These are phyloP conservation scores for Euborellia annulipes DNA, from an alignment of 1,140 invertebrate genomes.

Conservation along the genomic window DNA sequence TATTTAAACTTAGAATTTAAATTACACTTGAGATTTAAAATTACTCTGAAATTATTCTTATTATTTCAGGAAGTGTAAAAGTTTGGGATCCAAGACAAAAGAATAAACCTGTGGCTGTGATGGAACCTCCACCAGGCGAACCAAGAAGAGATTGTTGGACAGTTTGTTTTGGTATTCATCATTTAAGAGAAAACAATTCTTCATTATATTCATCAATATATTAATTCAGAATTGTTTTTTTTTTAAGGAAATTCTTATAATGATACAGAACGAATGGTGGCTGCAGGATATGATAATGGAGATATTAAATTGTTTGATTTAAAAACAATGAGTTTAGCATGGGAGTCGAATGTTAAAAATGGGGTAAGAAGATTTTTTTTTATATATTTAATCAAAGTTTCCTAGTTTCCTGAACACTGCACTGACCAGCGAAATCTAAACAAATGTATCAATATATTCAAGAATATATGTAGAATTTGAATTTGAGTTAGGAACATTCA, in stretches of 20 bases:
- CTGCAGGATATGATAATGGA: conserved; percentile 91
- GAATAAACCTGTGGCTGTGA: conserved; percentile 71
- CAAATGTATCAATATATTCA: too few species aligned
- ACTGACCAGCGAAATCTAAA: too few species aligned
- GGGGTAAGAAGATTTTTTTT: conserved; percentile 62
- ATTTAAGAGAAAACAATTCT: too few species aligned
- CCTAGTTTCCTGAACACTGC: background rate
- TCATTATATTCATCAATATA: too few species aligned
- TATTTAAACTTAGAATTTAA: too few species aligned
- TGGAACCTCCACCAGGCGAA: conserved; percentile 51
- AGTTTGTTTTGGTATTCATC: conserved; percentile 63
- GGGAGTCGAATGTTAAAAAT: conserved; percentile 89
- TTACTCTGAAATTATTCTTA: too few species aligned
- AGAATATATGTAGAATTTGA: too few species aligned
- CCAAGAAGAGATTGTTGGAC: conserved; percentile 68
- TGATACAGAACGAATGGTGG: conserved; percentile 65
- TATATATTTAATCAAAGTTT: too few species aligned
- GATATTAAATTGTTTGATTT: conserved; percentile 93
- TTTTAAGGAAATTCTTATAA: conserved; percentile 61
- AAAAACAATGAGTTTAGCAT: conserved; percentile 62
- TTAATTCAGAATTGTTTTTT: background rate
- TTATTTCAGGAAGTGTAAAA: conserved; percentile 58
- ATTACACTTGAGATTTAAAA: too few species aligned
- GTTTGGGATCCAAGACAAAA: conserved; percentile 91
- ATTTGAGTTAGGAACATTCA: too few species aligned